These are phyloP conservation scores for Gobio occitaniae DNA, from an alignment of 2,797 vertebrate species.

Conservation along the genomic window DNA sequence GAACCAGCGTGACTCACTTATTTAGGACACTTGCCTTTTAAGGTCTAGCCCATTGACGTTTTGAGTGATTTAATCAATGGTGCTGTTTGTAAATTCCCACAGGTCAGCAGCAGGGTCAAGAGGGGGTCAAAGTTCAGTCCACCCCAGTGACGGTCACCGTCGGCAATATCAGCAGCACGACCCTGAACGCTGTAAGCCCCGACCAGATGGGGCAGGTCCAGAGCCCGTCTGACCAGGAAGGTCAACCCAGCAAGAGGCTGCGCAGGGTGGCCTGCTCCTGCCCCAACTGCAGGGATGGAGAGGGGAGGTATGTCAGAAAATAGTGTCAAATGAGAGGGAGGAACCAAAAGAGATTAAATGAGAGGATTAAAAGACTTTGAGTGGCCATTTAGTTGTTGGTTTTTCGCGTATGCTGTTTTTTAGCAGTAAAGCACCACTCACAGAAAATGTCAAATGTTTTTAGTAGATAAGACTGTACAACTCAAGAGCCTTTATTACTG, in stretches of 20 bases:
- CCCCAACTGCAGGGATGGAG: conserved; percentile 98
- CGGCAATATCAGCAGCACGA: conserved; percentile 89
- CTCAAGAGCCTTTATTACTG: neutral
- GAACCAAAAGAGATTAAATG: neutral
- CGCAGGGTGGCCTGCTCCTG: conserved; percentile 97
- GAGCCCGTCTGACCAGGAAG: conserved; percentile 93
- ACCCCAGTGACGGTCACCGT: conserved; percentile 93
- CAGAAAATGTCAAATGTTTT: neutral
- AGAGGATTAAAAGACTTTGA: neutral
- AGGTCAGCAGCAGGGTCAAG: conserved; percentile 96
- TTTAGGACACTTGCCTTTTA: neutral
- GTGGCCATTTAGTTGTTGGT: neutral
- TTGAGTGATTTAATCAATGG: neutral
- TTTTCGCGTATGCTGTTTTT: neutral
- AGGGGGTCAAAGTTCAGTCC: conserved; percentile 92
- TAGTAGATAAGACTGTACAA: neutral
- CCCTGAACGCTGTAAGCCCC: conserved; percentile 90
- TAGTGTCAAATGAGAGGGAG: neutral
- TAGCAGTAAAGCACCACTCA: neutral
- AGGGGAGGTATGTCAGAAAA: conserved; percentile 86
- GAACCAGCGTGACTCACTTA: neutral
- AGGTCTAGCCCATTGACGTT: neutral
- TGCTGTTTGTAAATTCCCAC: conserved; percentile 19
- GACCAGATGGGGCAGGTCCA: conserved; percentile 96
- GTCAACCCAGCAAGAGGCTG: conserved; percentile 92